Evolutionary conservation across 2,113 vertebrate genomes (phyloP), one percentile per base, ranked within the genome.

Genomic region (Rostratula benghalensis): DNA sequence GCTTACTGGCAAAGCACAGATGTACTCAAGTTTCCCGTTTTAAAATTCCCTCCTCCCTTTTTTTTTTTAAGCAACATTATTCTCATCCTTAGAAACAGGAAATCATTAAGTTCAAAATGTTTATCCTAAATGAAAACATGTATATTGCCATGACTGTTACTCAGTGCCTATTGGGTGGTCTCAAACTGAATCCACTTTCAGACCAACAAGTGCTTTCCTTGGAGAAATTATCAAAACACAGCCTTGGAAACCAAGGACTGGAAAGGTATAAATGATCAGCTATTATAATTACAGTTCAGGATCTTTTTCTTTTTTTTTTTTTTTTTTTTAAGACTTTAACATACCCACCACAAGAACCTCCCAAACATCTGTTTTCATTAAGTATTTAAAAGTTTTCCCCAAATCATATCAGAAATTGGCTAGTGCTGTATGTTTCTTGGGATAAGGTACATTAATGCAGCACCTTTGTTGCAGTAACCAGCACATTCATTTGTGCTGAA

Each of bases 81-180:
- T 96, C 86, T 93, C 87, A 70, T 94, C 89, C 90, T 86, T 63
- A 83, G 89, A 94, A 96, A 92, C 77, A 94, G 93, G 97, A 97
- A 95, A 61, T 93, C 84, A 88, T 97, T 93, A 94, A 93, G 68
- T 83, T 85, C 70, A 79, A 89, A 88, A 95, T 91, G 82, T 96
- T 97, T 94, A 88, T 59, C 48, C 87, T 95, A 94, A 89, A 92
- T n/a, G 86, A 95, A 94, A 97, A 95, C 83, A 95, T 53, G 89
- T 86, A 78, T 60, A 95, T 35, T 95, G 68, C 46, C 31, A 63
- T 50, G 79, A 84, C 71, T 87, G 64, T 31, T 87, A 65, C 69
- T 53, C 70, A 48, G 67, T 64, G 33, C 84, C 87, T 90, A 54
- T 76, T 93, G 95, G 97, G 97, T 97, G 94, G 96, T 97, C 96